phyloP scores from a whole-genome alignment of 2,888 invertebrate genomes.

The Steinernema carpocapsae region DNA sequence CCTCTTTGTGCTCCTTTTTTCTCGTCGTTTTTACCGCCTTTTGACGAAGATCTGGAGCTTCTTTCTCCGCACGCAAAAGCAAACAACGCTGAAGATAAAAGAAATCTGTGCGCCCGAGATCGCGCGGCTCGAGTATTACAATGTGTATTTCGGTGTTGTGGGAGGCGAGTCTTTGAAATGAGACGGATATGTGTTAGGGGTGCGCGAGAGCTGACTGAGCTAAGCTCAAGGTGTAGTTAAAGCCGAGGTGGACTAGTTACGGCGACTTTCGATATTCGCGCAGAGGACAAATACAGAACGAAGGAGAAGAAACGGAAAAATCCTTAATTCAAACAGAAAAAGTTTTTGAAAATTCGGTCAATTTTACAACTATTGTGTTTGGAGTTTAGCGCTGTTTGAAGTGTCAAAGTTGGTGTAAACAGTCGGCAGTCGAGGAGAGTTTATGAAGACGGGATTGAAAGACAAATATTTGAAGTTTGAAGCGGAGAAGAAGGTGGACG shows the following conservation, averaged over 20 bases:
- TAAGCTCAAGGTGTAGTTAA: neutral
- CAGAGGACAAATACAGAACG: neutral
- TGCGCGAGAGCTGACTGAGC: neutral
- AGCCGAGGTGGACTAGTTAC: neutral
- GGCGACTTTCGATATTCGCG: neutral
- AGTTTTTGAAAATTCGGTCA: neutral
- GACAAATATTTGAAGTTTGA: constrained; percentile 24
- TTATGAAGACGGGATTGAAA: constrained; percentile 17
- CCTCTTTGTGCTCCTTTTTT: constrained; percentile 2
- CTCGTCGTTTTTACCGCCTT: neutral
- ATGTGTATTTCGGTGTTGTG: constrained; percentile 30
- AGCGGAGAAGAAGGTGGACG: neutral
- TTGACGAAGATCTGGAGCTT: neutral
- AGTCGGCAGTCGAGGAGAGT: neutral
- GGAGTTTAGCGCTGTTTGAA: neutral
- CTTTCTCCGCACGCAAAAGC: constrained; percentile 16
- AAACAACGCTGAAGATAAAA: constrained; percentile 29
- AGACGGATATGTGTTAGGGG: constrained; percentile 25
- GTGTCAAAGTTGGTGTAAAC: constrained; percentile 3
- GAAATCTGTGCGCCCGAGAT: neutral
- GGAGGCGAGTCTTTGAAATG: constrained; percentile 25
- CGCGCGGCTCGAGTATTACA: constrained; percentile 7
- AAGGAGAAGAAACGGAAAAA: neutral
- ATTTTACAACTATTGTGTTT: neutral
- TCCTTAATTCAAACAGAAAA: neutral